phyloP scores from a whole-genome alignment of 2,888 invertebrate genomes.

The Sphinx pinastri region DNA sequence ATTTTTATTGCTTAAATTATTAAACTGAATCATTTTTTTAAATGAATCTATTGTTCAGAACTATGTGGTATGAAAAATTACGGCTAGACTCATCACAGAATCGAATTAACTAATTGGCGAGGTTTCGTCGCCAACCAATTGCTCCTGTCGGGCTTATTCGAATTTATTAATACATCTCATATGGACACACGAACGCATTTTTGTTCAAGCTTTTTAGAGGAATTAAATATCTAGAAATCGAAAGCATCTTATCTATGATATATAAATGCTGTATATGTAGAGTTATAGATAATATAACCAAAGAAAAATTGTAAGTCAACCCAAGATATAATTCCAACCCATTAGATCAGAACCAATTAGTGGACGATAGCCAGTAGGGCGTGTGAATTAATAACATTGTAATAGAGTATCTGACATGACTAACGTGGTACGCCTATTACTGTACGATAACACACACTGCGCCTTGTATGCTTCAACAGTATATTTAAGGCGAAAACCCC shows the following conservation, averaged over 20 bases:
- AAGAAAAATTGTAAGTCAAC: neutral
- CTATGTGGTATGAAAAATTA: conserved; percentile 25
- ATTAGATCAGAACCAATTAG: conserved; percentile 15
- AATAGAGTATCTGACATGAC: neutral
- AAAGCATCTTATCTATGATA: too few species aligned
- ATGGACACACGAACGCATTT: conserved; percentile 47
- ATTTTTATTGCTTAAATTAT: conserved; percentile 22
- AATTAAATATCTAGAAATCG: too few species aligned
- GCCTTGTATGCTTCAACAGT: neutral
- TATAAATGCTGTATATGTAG: too few species aligned
- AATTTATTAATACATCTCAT: conserved; percentile 56
- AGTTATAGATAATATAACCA: neutral
- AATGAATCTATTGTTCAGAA: conserved; percentile 2
- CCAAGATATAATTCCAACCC: neutral
- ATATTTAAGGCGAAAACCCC: too few species aligned
- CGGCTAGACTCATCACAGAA: conserved; percentile 42
- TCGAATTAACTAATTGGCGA: conserved; percentile 69
- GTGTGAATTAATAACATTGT: conserved; percentile 1
- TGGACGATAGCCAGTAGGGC: neutral
- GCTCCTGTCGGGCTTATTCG: conserved; percentile 61
- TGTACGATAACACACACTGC: conserved; percentile 1
- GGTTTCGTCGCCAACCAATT: conserved; percentile 71
- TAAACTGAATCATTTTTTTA: conserved; percentile 13
- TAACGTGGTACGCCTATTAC: neutral
- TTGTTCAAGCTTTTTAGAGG: conserved; percentile 26